Evolutionary conservation across 2,797 vertebrate genomes (phyloP), one percentile per base, ranked within the genome.

Genomic region (Gadopsis bispinosus): DNA sequence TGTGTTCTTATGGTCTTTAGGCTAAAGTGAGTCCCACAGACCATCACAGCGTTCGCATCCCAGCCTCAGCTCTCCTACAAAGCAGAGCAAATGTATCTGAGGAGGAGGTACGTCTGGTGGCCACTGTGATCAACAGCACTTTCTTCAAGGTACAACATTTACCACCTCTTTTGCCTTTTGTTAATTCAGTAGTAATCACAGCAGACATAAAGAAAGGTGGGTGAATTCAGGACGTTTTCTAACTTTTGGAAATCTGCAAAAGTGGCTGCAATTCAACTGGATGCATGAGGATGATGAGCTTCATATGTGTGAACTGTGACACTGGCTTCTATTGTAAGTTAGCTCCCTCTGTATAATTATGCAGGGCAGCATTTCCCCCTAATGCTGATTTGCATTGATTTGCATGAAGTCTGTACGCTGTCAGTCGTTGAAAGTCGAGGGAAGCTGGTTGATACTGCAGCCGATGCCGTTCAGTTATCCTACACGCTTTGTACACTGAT

Each of bases 11-110:
- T 53, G 20, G 1, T 35, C 22, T 39, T 63, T 17, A 95, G 94
- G 50, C 33, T 29, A 43, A 65, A 1, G 33, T 0, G 1, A 8
- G 0, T 0, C 79, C 31, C 0, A 41, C 37, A 2, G 0, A 0
- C 0, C 2, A 64, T 0, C 81, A 92, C 77, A 54, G 4, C 0
- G 45, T 94, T 35, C 60, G 20, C 5, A 80, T 96, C 71, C 91
- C 95, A 0, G 17, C 84, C 0, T 88, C 88, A 4, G 94, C 91
- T 14, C 73, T 95, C 1, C 47, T 54, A 39, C 90, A 0, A n/a
- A 87, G 80, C 76, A 16, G 7, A 7, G 19, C 7, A 16, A 0
- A 0, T 3, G 29, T 0, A 0, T 0, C 7, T 1, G 7, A 53
- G 2, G 2, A 47, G 1, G 3, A 66, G 0, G 89, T 92, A 0